Conservation (phyloP, 2,888 invertebrate genomes). For the Xestia xanthographa region DNA sequence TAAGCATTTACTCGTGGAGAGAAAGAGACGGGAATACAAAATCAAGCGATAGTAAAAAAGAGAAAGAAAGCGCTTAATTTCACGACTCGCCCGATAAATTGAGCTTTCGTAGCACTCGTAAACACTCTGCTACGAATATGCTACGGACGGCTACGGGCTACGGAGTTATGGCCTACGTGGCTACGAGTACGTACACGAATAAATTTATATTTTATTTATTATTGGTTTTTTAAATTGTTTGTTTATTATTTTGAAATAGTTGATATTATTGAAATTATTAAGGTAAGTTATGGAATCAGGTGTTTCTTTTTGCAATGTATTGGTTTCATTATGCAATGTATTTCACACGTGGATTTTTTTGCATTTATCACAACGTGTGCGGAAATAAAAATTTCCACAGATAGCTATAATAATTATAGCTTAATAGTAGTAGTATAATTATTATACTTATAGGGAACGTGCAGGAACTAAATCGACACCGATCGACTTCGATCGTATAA, state of each 20-base stretch:
- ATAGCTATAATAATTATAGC: too few species aligned
- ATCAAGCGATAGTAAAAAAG: slow-evolving; percentile 5
- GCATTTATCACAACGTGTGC: neutral
- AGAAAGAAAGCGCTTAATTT: slow-evolving; percentile 14
- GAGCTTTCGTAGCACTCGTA: slow-evolving; percentile 38
- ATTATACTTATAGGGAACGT: too few species aligned
- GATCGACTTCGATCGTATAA: too few species aligned
- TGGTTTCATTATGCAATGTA: too few species aligned
- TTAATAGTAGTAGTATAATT: too few species aligned
- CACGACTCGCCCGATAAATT: slow-evolving; percentile 20
- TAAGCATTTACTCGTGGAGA: neutral
- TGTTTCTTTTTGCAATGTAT: neutral
- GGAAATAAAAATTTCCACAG: too few species aligned
- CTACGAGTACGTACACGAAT: neutral
- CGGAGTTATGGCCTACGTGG: slow-evolving; percentile 14
- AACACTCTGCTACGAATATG: slow-evolving; percentile 17
- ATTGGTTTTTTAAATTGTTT: neutral
- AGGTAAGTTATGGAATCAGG: neutral
- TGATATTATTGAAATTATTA: neutral
- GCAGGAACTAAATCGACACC: too few species aligned
- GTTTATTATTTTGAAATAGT: neutral
- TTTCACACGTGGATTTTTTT: too few species aligned
- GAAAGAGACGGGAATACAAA: slow-evolving; percentile 10
- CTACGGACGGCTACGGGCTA: slow-evolving; percentile 41
- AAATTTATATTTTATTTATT: neutral